Base-by-base conservation (phyloP, 2,888 invertebrate species). In the Apodemia hepburni region DNA sequence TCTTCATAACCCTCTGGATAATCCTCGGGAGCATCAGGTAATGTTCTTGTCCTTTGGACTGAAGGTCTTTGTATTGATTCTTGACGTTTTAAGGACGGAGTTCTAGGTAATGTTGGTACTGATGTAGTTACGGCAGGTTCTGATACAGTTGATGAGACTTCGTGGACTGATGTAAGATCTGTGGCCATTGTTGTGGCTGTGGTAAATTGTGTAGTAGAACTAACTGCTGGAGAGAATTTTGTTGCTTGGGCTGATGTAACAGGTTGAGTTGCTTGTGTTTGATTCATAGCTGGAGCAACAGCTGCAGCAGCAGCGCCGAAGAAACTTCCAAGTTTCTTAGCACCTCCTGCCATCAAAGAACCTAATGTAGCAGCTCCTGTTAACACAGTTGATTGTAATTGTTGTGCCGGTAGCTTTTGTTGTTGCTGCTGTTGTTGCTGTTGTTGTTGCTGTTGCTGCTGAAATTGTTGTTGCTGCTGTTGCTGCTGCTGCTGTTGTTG, bases 61-160 rank as follows among this genome's bases (percentile, higher is more conserved):
- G 89, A 70, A 72, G 90, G 90, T 75, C 89, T 85, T 72, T 91
- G 89, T 75, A 91, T 87, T n/a, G 91, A 90, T 76, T 91, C 91
- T 71, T 91, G 91, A 81, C 91, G 84, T 78, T 81, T 82, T 61
- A 91, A 71, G 65, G 87, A 87, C 42, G 90, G 88, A 74, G 87
- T 87, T 66, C 87, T 78, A 12, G 87, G 91, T 80, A 89, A 78
- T 49, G 81, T 74, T 45, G 85, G 78, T 51, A 85, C 77, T 68
- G 87, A 80, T 62, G 87, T 83, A 17, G 85, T 81, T 59, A 81
- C 84, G 65, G 77, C 76, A 65, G 86, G 75, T 68, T 81, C 80
- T 74, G 87, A 79, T 74, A 84, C 78, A 76, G 84, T 71, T 66
- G 86, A 80, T 67, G 77, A 77, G 67, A 79, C 77, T 78, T 89